Conservation (phyloP, 2,888 invertebrate species). For the Rapana venosa region DNA sequence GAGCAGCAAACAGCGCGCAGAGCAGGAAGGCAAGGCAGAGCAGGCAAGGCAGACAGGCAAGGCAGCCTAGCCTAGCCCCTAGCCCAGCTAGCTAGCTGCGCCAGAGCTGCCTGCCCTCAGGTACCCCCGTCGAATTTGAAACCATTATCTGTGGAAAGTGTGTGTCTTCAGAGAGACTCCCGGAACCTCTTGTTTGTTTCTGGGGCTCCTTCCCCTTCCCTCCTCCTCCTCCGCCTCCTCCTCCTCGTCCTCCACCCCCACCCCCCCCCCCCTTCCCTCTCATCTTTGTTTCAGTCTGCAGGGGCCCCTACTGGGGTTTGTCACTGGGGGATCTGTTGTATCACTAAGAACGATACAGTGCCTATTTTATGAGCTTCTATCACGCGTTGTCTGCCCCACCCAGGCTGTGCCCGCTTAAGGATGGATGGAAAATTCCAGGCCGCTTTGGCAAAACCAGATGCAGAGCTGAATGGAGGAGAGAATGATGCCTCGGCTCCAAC, state of each 20-base stretch:
- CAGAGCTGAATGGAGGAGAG: not conserved
- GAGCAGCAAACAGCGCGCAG: conserved; percentile 36
- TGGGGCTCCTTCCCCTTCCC: not conserved
- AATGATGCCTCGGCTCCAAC: not conserved
- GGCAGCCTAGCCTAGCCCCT: too few relatives aligned
- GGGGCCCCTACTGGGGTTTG: conserved; percentile 18
- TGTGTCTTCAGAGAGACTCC: conserved; percentile 38
- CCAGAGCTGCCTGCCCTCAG: conserved; percentile 40
- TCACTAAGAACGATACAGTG: conserved; percentile 21
- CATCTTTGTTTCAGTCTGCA: conserved; percentile 17
- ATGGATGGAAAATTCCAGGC: not conserved
- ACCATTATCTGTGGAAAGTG: conserved; percentile 41
- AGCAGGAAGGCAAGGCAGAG: too few relatives aligned
- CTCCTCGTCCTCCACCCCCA: too few relatives aligned
- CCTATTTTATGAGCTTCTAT: conserved; percentile 20
- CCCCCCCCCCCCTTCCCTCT: not conserved
- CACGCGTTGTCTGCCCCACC: not conserved
- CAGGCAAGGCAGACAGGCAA: too few relatives aligned
- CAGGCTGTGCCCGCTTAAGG: not conserved
- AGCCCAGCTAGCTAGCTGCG: too few relatives aligned
- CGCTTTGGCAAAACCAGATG: not conserved
- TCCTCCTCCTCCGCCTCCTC: not conserved
- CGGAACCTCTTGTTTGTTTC: conserved; percentile 36
- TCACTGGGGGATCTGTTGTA: conserved; percentile 22
- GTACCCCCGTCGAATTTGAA: conserved; percentile 38